phyloP scores from a whole-genome alignment of 1,140 invertebrate species.

The Asbolus verrucosus region DNA sequence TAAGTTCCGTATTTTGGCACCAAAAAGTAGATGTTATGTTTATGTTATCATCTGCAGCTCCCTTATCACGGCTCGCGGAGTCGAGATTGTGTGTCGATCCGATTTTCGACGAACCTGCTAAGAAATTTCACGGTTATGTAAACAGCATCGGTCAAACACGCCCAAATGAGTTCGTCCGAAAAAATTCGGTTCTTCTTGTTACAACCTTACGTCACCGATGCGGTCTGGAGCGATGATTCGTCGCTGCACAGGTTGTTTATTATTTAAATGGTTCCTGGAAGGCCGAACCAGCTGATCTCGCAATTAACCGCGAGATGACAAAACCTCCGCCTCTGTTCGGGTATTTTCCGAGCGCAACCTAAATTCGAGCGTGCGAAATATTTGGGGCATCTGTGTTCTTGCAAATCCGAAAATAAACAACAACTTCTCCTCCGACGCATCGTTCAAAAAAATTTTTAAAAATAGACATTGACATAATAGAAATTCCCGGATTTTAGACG shows the following conservation, averaged over 20 bases:
- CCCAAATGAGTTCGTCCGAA: too few species aligned
- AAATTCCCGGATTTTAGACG: slow-evolving; percentile 48
- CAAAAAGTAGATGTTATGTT: not conserved
- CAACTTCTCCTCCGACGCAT: slow-evolving; percentile 29
- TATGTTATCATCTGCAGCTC: not conserved
- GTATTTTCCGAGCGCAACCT: not conserved
- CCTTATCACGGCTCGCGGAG: not conserved
- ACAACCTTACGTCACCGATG: too few species aligned
- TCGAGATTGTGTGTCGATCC: too few species aligned
- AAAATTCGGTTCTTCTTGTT: not conserved
- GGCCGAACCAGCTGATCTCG: not conserved
- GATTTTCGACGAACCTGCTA: too few species aligned
- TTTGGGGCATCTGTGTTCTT: slow-evolving; percentile 33
- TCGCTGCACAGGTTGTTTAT: not conserved
- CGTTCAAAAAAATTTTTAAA: slow-evolving; percentile 36
- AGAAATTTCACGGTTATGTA: too few species aligned
- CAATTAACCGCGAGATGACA: not conserved
- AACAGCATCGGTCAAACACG: too few species aligned
- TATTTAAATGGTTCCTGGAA: not conserved
- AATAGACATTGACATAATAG: slow-evolving; percentile 50
- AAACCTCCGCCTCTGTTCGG: not conserved
- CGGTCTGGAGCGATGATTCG: not conserved
- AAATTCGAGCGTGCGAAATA: slow-evolving; percentile 7
- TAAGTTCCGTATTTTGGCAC: slow-evolving; percentile 13
- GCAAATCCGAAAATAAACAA: slow-evolving; percentile 29